phyloP scores from a whole-genome alignment of 2,113 vertebrate genomes.

The Phyllostomus discolor region DNA sequence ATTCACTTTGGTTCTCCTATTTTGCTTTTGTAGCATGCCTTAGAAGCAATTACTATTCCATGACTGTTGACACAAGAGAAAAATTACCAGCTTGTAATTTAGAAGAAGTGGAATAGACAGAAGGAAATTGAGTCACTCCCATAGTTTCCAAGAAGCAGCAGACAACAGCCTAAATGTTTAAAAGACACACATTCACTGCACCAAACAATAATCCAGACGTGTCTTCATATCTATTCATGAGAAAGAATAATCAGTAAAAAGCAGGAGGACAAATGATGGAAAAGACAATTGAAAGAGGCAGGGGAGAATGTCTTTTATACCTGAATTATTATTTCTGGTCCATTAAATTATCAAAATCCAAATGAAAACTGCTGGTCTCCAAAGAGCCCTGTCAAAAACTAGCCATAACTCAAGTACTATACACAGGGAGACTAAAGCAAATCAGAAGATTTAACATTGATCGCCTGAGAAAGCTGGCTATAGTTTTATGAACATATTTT shows the following conservation, averaged over 20 bases:
- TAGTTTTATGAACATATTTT: background rate
- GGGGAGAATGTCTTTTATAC: slow-evolving; percentile 25
- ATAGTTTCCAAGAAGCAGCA: background rate
- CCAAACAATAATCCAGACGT: background rate
- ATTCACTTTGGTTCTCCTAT: background rate
- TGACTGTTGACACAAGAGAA: slow-evolving; percentile 59
- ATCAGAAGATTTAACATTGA: background rate
- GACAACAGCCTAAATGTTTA: slow-evolving; percentile 24
- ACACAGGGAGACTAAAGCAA: background rate
- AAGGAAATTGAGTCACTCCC: slow-evolving; percentile 27
- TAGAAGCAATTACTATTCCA: slow-evolving; percentile 65
- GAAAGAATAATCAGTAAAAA: slow-evolving; percentile 23
- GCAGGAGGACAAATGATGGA: background rate
- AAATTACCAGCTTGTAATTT: slow-evolving; percentile 59
- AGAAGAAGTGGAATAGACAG: slow-evolving; percentile 43
- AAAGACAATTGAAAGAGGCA: background rate
- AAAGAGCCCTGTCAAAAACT: background rate
- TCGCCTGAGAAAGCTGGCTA: background rate
- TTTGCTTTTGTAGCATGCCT: slow-evolving; percentile 49
- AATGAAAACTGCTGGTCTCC: slow-evolving; percentile 10
- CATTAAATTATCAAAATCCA: slow-evolving; percentile 49
- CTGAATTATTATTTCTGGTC: slow-evolving; percentile 18
- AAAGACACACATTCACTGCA: background rate
- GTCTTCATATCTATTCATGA: slow-evolving; percentile 41
- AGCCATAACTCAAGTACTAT: slow-evolving; percentile 1